Evolutionary conservation across 2,113 vertebrate genomes (phyloP).

Genomic region (Paramormyrops kingsleyae): DNA sequence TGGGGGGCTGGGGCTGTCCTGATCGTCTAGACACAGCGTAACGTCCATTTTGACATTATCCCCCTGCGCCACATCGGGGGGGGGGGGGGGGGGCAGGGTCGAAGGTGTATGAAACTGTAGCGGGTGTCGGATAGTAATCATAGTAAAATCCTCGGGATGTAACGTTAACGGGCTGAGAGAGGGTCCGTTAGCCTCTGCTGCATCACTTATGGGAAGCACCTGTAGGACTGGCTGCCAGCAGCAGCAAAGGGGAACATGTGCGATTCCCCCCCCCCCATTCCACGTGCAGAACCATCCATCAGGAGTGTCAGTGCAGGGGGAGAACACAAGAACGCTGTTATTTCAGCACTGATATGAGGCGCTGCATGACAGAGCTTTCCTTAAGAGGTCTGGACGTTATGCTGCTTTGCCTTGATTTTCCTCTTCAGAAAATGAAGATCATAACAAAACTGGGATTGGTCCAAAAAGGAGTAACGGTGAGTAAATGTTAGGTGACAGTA

Average conservation of each 20-base stretch:
- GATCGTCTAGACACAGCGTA: background rate
- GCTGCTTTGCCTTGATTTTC: background rate
- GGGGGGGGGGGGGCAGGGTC: background rate
- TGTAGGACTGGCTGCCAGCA: slow-evolving; percentile 10
- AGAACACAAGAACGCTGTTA: slow-evolving; percentile 25
- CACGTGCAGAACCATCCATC: slow-evolving; percentile 32
- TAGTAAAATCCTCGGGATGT: background rate
- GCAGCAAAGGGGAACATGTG: slow-evolving; percentile 38
- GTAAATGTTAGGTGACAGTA: background rate
- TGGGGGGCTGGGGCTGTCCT: background rate
- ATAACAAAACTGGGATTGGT: background rate
- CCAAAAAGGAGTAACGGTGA: background rate
- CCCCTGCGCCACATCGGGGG: background rate
- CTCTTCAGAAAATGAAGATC: background rate
- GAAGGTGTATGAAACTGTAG: background rate
- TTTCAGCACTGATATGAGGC: slow-evolving; percentile 1
- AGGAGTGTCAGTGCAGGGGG: slow-evolving; percentile 24
- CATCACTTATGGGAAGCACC: background rate
- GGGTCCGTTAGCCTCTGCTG: background rate
- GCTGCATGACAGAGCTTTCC: background rate
- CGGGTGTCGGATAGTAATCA: background rate
- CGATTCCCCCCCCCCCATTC: slow-evolving; percentile 15
- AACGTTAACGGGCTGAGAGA: background rate
- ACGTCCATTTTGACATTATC: background rate
- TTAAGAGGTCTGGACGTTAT: background rate